Percentiles rank a stretch among this genome's conserved stretches.
Evolutionary conservation across 2,888 invertebrate genomes (phyloP).

Genomic region (Biston betularia): DNA sequence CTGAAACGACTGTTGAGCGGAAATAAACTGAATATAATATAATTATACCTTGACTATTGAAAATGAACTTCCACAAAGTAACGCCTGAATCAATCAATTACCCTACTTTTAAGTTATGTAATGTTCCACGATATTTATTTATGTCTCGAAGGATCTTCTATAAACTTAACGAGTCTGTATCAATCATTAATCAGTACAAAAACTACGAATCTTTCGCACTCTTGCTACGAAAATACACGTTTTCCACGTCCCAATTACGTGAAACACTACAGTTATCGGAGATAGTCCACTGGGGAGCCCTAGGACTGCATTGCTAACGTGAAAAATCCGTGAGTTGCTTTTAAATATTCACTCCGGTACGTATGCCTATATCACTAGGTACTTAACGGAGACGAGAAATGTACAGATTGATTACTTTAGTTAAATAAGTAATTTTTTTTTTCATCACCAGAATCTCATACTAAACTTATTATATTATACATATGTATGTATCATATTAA

Average conservation of each 20-base stretch:
- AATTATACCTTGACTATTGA: too few species aligned
- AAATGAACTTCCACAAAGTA: too few species aligned
- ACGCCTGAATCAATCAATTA: too few species aligned
- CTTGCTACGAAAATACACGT: neutral
- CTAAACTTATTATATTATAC: too few species aligned
- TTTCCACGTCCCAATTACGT: conserved; percentile 1
- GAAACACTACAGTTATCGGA: conserved; percentile 19
- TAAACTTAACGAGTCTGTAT: neutral
- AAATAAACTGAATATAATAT: too few species aligned
- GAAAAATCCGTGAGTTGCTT: conserved; percentile 9
- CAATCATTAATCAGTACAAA: neutral
- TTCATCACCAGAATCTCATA: too few species aligned
- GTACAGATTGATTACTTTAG: neutral
- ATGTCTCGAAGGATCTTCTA: neutral
- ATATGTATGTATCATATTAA: too few species aligned
- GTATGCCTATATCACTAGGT: conserved; percentile 9
- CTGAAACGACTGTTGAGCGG: too few species aligned
- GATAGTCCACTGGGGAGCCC: conserved; percentile 7
- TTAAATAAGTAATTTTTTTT: too few species aligned
- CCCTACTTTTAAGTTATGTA: too few species aligned
- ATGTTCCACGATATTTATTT: too few species aligned
- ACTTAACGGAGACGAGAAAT: neutral
- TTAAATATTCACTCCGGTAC: conserved; percentile 31
- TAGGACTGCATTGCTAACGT: conserved; percentile 19
- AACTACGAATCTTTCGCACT: neutral